Evolutionary conservation across 2,888 invertebrate species (phyloP), one percentile per base, ranked within the genome.

Genomic region (Vesta saturnalis): DNA sequence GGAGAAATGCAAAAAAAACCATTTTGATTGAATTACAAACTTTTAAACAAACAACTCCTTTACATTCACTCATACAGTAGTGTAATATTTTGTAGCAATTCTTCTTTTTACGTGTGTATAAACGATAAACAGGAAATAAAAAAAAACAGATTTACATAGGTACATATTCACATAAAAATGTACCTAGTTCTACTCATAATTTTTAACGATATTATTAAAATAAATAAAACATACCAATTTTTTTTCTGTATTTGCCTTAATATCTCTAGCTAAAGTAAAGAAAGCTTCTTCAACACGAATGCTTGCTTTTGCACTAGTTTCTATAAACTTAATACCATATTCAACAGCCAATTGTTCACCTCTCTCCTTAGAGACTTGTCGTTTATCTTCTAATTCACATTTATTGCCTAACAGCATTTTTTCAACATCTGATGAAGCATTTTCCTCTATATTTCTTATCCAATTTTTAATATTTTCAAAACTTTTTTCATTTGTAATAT

Each of bases 391-490:
- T 85, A 98, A 90, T 87, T 99, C 99, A 88, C 99, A 99, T 88
- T 99, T 99, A 86, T 99, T 99, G 73, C 97, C 98, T 81, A 99
- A 88, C 75, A 99, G 90, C 99, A 99, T 99, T 86, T 97, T 97
- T 84, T 99, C 99, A 23, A 99, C 99, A 86, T 99, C 99, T 15
- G 96, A 94, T 57, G 97, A 96, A 14, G 99, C 99, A 88, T 99
- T 97, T 86, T 99, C 98, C 84, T 99, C 98, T 81, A 99, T 99
- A 86, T 99, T 99, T 80, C 98, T 89, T 76, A 99, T 96, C 99
- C 99, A 99, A 84, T 99, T 99, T 83, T 97, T 96, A 67, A 99
- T 99, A 83, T 99, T 99, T 85, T 99, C 96, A 86, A 99, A 99
- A 78, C 97, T 97, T 86, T 98, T 98, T 83, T 97, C 98, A 86